Percentiles rank a stretch among this genome's conserved stretches.
phyloP scores from a whole-genome alignment of 2,113 vertebrate species.

The Vulpes vulpes region DNA sequence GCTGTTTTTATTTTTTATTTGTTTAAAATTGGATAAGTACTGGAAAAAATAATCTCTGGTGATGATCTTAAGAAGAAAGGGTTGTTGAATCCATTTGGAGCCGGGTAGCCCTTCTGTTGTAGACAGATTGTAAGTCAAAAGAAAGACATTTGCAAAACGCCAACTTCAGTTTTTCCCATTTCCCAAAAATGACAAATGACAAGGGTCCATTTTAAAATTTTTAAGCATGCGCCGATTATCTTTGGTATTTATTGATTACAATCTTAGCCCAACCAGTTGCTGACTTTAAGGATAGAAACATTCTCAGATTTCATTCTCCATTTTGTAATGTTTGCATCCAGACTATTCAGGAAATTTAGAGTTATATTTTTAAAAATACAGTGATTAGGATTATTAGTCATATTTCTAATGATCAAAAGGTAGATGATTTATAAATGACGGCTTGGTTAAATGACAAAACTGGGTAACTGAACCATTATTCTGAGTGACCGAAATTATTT shows the following conservation, averaged over 20 bases:
- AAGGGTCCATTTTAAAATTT: not conserved
- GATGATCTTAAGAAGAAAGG: not conserved
- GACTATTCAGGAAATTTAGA: not conserved
- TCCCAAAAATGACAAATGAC: not conserved
- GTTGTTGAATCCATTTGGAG: not conserved
- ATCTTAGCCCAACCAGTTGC: not conserved
- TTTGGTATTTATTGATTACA: not conserved
- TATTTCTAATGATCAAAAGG: not conserved
- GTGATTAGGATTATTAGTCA: not conserved
- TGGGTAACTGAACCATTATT: not conserved
- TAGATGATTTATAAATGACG: not conserved
- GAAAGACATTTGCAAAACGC: not conserved
- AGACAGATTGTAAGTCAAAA: not conserved
- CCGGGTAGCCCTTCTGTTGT: not conserved
- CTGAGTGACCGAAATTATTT: not conserved
- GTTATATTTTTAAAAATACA: not conserved
- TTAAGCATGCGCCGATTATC: not conserved
- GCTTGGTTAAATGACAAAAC: not conserved
- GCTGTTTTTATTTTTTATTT: not conserved
- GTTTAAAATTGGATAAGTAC: not conserved
- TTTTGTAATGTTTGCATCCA: not conserved
- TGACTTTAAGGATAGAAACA: not conserved
- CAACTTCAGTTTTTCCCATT: not conserved
- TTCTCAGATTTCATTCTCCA: not conserved
- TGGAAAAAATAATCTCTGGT: not conserved